Percentiles rank a stretch among this genome's conserved stretches.
These are phyloP conservation scores for Microtus ochrogaster DNA, from an alignment of 2,113 vertebrate genomes.

Conservation along the genomic window DNA sequence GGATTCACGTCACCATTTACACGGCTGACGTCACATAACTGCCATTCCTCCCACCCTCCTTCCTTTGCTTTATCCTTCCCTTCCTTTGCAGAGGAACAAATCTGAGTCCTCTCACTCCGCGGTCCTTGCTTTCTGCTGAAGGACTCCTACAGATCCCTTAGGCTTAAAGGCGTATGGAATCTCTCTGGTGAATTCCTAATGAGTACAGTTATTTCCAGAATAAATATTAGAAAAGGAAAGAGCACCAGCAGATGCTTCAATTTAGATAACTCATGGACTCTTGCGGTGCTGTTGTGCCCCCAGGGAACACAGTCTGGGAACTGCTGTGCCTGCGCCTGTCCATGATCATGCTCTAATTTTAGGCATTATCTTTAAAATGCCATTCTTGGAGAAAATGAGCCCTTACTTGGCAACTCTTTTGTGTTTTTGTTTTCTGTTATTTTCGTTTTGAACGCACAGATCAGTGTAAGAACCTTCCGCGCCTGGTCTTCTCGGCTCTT, in stretches of 20 bases:
- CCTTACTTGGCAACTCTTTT: background rate
- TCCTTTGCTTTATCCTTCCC: background rate
- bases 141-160: background rate
- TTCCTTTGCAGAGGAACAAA: background rate
- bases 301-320: slow-evolving; percentile 24
- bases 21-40: rapidly evolving
- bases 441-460: slow-evolving; percentile 7
- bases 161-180: background rate
- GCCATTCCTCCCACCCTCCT: background rate
- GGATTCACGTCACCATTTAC: rapidly evolving
- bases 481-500: background rate
- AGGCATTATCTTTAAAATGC: slow-evolving; percentile 3
- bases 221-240: background rate
- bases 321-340: background rate
- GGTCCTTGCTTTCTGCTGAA: background rate
- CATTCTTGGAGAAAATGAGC: background rate
- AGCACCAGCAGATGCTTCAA: background rate
- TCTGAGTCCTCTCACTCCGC: background rate
- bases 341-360: background rate
- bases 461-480: background rate
- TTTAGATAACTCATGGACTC: background rate
- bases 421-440: background rate
- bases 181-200: slow-evolving; percentile 2
- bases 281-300: background rate
- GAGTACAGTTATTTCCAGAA: background rate